A percentile compares a stretch with the other conserved stretches of the same genome.
phyloP scores from a whole-genome alignment of 2,113 vertebrate genomes.

The Bubo bubo region DNA sequence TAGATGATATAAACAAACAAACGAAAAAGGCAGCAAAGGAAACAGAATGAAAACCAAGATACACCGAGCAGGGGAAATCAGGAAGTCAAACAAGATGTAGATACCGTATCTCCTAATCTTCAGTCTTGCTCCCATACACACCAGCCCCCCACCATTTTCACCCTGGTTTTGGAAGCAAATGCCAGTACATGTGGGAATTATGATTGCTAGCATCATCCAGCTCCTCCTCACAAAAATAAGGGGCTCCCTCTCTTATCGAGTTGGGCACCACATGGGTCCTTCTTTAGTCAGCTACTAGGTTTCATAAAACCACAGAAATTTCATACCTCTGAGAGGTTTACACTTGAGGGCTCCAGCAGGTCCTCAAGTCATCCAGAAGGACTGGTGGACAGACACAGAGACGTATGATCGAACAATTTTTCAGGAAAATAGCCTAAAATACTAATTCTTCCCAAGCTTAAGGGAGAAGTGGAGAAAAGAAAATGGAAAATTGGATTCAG shows the following conservation, averaged over 20 bases:
- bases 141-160: neutral
- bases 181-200: neutral
- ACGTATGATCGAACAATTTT: accelerated
- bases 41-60: neutral
- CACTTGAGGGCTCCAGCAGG: neutral
- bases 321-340: neutral
- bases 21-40: neutral
- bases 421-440: neutral
- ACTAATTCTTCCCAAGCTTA: neutral
- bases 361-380: neutral
- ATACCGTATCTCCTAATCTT: neutral
- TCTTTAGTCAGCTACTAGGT: neutral
- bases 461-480: neutral
- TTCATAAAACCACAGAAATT: neutral
- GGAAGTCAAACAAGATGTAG: neutral
- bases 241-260: accelerated
- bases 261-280: accelerated
- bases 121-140: accelerated
- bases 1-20: slow-evolving; percentile 16
- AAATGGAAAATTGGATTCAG: neutral
- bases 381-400: neutral
- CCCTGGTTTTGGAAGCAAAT: neutral
- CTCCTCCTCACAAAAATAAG: neutral
- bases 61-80: neutral
- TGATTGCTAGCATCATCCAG: neutral